Percentiles rank a stretch among this genome's conserved stretches.
Conservation (phyloP, 2,797 vertebrate species). For the Clarias platycephalus region DNA sequence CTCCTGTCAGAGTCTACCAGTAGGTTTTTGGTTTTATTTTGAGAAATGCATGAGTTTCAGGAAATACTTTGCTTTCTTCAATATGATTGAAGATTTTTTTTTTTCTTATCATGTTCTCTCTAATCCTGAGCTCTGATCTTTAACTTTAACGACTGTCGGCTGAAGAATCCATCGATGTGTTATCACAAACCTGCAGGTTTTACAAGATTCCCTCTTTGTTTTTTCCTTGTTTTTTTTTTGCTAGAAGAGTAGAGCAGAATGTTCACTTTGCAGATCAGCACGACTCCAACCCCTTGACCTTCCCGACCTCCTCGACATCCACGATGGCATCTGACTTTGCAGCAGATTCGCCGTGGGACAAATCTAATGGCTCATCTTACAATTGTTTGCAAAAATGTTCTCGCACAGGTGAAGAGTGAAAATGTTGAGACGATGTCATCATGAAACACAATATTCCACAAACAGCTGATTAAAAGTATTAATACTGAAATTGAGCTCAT, state of each 20-base stretch:
- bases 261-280: neutral
- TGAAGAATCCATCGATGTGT: neutral
- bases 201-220: constrained; percentile 35
- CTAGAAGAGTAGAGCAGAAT: constrained; percentile 12
- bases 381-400: neutral
- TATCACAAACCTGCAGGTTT: neutral
- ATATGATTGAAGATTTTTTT: neutral
- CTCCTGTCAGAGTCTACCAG: neutral
- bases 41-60: neutral
- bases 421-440: neutral
- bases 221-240: neutral
- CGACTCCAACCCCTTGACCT: neutral
- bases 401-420: neutral
- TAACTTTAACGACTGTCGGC: neutral
- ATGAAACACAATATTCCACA: neutral
- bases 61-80: neutral
- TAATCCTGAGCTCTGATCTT: neutral
- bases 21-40: neutral
- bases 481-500: neutral
- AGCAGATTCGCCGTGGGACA: neutral
- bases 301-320: neutral
- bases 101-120: neutral
- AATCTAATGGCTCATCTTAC: neutral
- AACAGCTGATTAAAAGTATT: neutral
- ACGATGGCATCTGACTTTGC: neutral